Conservation (phyloP, 2,888 invertebrate species). For the Auanema sp. region DNA sequence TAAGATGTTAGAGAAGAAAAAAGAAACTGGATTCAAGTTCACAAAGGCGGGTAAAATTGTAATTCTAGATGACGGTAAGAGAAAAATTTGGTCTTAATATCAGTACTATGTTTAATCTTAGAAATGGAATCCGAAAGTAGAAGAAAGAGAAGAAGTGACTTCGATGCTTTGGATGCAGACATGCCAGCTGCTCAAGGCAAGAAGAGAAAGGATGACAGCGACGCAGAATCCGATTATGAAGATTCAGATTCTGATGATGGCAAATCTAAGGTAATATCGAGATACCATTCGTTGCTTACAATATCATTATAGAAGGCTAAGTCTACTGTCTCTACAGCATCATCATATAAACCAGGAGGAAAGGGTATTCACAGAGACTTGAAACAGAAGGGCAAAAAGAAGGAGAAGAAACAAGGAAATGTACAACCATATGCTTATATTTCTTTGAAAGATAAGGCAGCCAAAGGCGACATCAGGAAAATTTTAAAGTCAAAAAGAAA, state of each 20-base stretch:
- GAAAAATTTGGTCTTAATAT: background rate
- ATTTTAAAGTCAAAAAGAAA: slow-evolving; percentile 41
- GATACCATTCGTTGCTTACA: too few relatives aligned
- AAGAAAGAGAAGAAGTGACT: slow-evolving; percentile 31
- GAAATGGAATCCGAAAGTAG: slow-evolving; percentile 26
- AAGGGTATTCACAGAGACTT: slow-evolving; percentile 44
- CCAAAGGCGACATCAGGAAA: slow-evolving; percentile 38
- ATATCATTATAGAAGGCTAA: background rate
- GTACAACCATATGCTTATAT: slow-evolving; percentile 55
- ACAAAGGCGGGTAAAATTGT: slow-evolving; percentile 50
- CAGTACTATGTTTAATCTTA: slow-evolving; percentile 12
- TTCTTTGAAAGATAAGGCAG: slow-evolving; percentile 42
- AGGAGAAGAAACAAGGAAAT: slow-evolving; percentile 24
- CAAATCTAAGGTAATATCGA: slow-evolving; percentile 20
- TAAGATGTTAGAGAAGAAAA: slow-evolving; percentile 33
- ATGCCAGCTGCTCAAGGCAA: slow-evolving; percentile 22
- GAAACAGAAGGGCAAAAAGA: slow-evolving; percentile 4
- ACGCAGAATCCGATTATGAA: slow-evolving; percentile 29
- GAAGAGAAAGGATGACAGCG: slow-evolving; percentile 34
- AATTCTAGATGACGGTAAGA: slow-evolving; percentile 38
- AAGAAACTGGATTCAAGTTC: slow-evolving; percentile 47
- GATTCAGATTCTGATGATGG: slow-evolving; percentile 31
- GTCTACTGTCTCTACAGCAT: slow-evolving; percentile 15
- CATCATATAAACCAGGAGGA: slow-evolving; percentile 38
- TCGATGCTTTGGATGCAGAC: slow-evolving; percentile 38